A percentile compares a stretch with the other conserved stretches of the same genome.
phyloP scores from a whole-genome alignment of 2,888 invertebrate species.

The Eurytoma adleriae region DNA sequence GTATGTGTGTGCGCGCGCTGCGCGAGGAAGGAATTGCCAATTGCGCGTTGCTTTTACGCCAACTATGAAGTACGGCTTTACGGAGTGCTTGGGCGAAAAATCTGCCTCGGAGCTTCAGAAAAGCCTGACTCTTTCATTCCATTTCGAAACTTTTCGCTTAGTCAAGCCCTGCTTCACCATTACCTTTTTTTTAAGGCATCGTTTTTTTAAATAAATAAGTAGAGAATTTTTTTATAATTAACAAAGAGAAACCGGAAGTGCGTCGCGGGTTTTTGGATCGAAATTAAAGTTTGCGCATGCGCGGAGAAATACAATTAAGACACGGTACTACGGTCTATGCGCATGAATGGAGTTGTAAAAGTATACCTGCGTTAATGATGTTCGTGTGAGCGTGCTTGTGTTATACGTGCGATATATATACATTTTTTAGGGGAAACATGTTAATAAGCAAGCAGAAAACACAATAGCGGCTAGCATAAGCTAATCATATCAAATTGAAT shows the following conservation, averaged over 20 bases:
- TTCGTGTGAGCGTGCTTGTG: slow-evolving; percentile 4
- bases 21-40: slow-evolving; percentile 1
- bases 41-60: not conserved
- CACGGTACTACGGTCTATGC: not conserved
- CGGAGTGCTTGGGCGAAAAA: not conserved
- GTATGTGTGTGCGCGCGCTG: not conserved
- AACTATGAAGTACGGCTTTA: not conserved
- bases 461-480: slow-evolving; percentile 65
- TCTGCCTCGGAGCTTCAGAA: not conserved
- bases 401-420: slow-evolving; percentile 31
- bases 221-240: too few species aligned
- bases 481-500: slow-evolving; percentile 74
- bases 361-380: slow-evolving; percentile 4
- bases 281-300: not conserved
- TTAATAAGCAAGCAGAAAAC: slow-evolving; percentile 59
- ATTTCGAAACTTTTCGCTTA: not conserved
- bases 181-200: too few species aligned
- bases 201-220: too few species aligned
- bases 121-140: not conserved
- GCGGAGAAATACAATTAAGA: too few species aligned
- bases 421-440: slow-evolving; percentile 10
- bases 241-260: slow-evolving; percentile 52
- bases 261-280: slow-evolving; percentile 40
- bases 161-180: not conserved
- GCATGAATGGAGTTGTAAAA: not conserved